Evolutionary conservation across 2,888 invertebrate species (phyloP).

Genomic region (Cylloceria caligata): DNA sequence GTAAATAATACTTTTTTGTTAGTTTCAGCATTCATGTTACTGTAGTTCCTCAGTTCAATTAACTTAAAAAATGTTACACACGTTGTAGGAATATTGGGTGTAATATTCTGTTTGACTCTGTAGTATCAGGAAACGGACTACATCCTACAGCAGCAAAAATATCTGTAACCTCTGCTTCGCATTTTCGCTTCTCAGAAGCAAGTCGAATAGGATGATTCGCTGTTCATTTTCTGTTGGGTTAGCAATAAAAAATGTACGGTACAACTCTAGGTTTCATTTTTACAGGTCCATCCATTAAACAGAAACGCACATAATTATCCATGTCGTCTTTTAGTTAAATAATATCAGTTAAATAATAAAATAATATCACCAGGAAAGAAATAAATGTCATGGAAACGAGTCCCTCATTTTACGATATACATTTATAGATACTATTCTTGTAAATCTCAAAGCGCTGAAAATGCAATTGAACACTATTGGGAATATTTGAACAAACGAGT

Average conservation of each 20-base stretch:
- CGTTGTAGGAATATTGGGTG: too few species aligned
- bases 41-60: too few species aligned
- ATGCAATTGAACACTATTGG: too few species aligned
- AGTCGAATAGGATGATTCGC: neutral
- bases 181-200: neutral
- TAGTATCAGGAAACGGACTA: too few species aligned
- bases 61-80: too few species aligned
- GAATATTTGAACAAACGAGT: too few species aligned
- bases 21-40: too few species aligned
- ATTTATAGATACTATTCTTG: too few species aligned
- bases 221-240: neutral
- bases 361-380: neutral
- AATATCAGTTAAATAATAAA: too few species aligned
- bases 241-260: conserved; percentile 27
- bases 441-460: neutral
- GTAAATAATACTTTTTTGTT: too few species aligned
- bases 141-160: too few species aligned
- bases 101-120: too few species aligned
- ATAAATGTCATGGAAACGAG: neutral
- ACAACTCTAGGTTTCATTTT: conserved; percentile 18
- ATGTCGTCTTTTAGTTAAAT: conserved; percentile 24
- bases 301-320: conserved; percentile 26
- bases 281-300: neutral
- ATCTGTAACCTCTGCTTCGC: neutral
- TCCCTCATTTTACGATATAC: neutral